Evolutionary conservation across 2,113 vertebrate species (phyloP), one percentile per base, ranked within the genome.

Genomic region (Pomatorhinus ruficollis): DNA sequence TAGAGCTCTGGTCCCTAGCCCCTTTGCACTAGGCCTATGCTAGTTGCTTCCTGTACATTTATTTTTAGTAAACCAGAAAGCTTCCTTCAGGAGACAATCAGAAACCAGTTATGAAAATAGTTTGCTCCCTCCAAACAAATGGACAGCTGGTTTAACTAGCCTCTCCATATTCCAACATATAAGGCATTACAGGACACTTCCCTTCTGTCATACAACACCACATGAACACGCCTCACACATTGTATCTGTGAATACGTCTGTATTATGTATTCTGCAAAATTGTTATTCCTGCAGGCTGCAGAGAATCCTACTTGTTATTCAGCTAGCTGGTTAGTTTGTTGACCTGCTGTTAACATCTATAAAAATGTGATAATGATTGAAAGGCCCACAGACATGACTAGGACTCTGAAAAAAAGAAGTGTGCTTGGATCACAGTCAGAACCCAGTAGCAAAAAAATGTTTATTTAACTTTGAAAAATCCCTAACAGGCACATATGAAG

Each of bases 331-430:
- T 83, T 86, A 57, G 25, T 79, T 85, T 69, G n/a, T 65, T 39
- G 50, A 24, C 45, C 50, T 92, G 59, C 64, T 94, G 61, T 88
- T 93, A 94, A 70, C 54, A 83, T 90, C 71, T 86, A 90, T 80
- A 86, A 90, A 96, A 94, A 74, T 77, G 71, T 90, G 85, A 86
- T 90, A 90, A 77, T 83, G 50, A 80, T 71, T 92, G 70, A 93
- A 90, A 93, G 49, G 50, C 49, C 28, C 20, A 72, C 40, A 91
- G n/a, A 74, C 28, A 54, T 42, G 47, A 61, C 66, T 71, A 47
- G 59, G n/a, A 77, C 23, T 76, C 47, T 53, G 23, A 88, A 45
- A 88, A 88, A 91, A 88, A 85, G 25, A 82, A 52, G 4, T 44
- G 13, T 85, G 10, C 19, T 82, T 60, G 53, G 39, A 85, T 79